These are phyloP conservation scores for Anthophora plumipes DNA, from an alignment of 2,888 invertebrate species.

Conservation along the genomic window DNA sequence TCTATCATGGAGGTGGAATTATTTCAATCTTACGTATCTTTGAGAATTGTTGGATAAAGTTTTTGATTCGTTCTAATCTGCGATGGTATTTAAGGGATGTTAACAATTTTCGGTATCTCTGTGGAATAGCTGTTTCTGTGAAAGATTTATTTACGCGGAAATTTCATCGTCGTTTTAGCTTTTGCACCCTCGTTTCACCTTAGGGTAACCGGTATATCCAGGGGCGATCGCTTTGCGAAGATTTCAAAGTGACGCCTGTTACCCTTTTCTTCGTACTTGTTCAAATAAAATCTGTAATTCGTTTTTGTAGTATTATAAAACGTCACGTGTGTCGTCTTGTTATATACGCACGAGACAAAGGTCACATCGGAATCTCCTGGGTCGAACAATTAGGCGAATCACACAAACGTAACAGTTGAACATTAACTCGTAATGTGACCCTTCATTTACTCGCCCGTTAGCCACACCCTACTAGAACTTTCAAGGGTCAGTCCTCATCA, in stretches of 20 bases:
- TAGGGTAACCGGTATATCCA: constrained; percentile 62
- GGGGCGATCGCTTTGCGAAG: constrained; percentile 74
- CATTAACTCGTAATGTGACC: constrained; percentile 84
- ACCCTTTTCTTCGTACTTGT: constrained; percentile 33
- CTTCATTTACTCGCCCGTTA: constrained; percentile 84
- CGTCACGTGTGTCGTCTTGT: background rate
- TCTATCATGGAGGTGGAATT: too few species aligned
- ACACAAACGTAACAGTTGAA: constrained; percentile 83
- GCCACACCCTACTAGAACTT: constrained; percentile 76
- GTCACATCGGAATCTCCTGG: constrained; percentile 75
- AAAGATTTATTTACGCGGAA: too few species aligned
- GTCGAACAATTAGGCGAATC: constrained; percentile 82
- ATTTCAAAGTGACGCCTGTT: constrained; percentile 53
- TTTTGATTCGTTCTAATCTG: background rate
- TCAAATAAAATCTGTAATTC: constrained; percentile 49
- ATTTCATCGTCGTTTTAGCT: constrained; percentile 40
- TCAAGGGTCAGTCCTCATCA: constrained; percentile 74
- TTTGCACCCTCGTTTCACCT: constrained; percentile 36
- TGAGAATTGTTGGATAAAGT: background rate
- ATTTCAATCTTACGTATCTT: background rate
- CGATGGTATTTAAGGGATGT: background rate
- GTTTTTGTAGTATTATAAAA: constrained; percentile 14
- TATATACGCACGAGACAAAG: constrained; percentile 53
- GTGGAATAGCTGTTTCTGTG: background rate
- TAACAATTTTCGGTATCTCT: background rate